phyloP scores from a whole-genome alignment of 1,140 invertebrate species.

The Aculops lycopersici region DNA sequence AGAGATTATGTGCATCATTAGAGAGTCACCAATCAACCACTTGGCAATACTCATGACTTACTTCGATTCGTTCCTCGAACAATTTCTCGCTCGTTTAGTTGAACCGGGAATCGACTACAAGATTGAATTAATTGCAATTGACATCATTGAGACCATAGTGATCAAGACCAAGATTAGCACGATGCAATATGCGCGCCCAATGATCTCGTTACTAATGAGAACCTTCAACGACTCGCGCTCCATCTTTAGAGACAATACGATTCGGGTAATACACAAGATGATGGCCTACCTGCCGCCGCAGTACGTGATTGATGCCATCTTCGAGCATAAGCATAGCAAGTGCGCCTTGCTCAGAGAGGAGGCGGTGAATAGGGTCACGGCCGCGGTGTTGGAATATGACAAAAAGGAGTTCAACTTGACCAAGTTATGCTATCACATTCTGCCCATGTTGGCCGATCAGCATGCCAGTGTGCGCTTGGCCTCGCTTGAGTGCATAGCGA shows the following conservation, averaged over 20 bases:
- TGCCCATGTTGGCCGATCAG: constrained; percentile 26
- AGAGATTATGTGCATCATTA: constrained; percentile 3
- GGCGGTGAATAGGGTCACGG: constrained; percentile 37
- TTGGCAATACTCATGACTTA: constrained; percentile 22
- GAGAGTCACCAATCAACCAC: constrained; percentile 12
- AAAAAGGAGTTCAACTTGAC: constrained; percentile 39
- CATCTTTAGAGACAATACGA: constrained; percentile 17
- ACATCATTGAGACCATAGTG: constrained; percentile 20
- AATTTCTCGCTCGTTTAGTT: constrained; percentile 20
- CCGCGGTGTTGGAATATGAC: constrained; percentile 37
- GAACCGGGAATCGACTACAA: constrained; percentile 24
- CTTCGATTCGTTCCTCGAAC: constrained; percentile 26
- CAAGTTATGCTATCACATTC: constrained; percentile 22
- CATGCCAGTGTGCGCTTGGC: constrained; percentile 39
- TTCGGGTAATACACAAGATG: constrained; percentile 25
- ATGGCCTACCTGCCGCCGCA: constrained; percentile 29
- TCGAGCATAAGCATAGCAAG: constrained; percentile 27
- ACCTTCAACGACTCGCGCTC: constrained; percentile 24
- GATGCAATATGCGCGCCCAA: background rate
- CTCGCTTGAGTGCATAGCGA: constrained; percentile 40
- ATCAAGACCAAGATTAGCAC: background rate
- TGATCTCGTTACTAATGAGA: constrained; percentile 19
- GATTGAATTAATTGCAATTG: constrained; percentile 22
- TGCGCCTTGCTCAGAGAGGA: constrained; percentile 31
- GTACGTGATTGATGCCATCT: constrained; percentile 25